Conservation (phyloP, 2,797 vertebrate species). For the Rhinichthys osculus region DNA sequence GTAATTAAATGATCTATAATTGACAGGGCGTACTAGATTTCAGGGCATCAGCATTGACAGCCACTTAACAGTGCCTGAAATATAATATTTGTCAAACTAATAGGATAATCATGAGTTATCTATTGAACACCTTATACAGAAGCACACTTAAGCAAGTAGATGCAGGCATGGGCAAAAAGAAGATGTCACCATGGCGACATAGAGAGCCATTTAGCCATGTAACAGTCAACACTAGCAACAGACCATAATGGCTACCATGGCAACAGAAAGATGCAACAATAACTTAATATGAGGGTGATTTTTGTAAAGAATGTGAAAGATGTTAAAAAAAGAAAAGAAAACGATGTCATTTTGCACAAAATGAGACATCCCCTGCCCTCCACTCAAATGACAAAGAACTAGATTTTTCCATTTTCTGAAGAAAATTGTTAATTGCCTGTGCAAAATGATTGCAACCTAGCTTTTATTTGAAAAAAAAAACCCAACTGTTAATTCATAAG, state of each 20-base stretch:
- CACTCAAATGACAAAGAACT: background rate
- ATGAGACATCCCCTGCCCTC: slow-evolving; percentile 22
- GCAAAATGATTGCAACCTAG: background rate
- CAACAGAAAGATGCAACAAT: slow-evolving; percentile 62
- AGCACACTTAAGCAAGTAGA: slow-evolving; percentile 14
- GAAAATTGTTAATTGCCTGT: background rate
- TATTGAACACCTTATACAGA: background rate
- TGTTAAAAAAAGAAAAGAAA: slow-evolving; percentile 24
- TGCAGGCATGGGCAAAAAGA: slow-evolving; percentile 28
- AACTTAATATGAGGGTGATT: slow-evolving; percentile 45
- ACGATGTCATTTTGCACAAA: background rate
- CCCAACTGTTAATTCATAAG: background rate
- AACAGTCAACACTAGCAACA: slow-evolving; percentile 43
- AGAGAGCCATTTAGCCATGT: slow-evolving; percentile 56
- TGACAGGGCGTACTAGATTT: slow-evolving; percentile 26
- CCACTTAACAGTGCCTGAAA: slow-evolving; percentile 34
- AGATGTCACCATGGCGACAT: slow-evolving; percentile 68
- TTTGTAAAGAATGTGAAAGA: slow-evolving; percentile 32
- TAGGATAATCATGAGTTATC: slow-evolving; percentile 31
- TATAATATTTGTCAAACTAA: slow-evolving; percentile 32
- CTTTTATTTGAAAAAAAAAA: background rate
- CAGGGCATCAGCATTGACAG: slow-evolving; percentile 12
- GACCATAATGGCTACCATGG: slow-evolving; percentile 54
- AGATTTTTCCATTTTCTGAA: background rate
- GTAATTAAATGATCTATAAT: slow-evolving; percentile 2